Conservation (phyloP, 2,888 invertebrate species). For the Arge pagana region DNA sequence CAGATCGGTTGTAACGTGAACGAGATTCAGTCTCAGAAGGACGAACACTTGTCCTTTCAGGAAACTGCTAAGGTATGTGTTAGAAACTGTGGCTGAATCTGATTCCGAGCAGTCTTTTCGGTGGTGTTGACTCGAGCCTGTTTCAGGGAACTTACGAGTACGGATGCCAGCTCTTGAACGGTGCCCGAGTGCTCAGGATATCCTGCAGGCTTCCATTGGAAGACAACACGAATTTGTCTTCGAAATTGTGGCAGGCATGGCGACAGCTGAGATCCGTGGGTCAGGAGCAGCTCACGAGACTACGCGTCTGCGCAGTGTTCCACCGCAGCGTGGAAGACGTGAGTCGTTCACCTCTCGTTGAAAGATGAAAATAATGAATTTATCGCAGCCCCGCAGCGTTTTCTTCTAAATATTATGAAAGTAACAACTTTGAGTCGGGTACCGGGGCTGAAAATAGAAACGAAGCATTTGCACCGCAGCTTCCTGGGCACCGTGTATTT, state of each 20-base stretch:
- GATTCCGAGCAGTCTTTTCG: neutral
- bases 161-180: constrained; percentile 77
- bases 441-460: too few species aligned
- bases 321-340: constrained; percentile 65
- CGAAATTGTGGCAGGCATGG: constrained; percentile 70
- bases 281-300: constrained; percentile 76
- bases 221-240: constrained; percentile 63
- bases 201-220: constrained; percentile 70
- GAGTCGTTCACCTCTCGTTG: constrained; percentile 17
- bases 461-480: too few species aligned
- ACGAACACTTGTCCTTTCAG: constrained; percentile 75
- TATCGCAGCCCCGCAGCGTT: neutral
- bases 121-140: too few species aligned
- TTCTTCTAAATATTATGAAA: too few species aligned
- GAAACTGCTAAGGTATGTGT: constrained; percentile 75
- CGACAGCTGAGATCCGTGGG: constrained; percentile 70
- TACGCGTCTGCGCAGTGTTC: constrained; percentile 77
- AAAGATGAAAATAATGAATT: neutral
- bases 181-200: constrained; percentile 72
- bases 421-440: too few species aligned
- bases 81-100: too few species aligned
- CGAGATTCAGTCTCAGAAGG: constrained; percentile 76
- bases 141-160: constrained; percentile 79
- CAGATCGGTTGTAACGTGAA: constrained; percentile 74
- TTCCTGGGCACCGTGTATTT: too few species aligned